Evolutionary conservation across 2,113 vertebrate genomes (phyloP).

Genomic region (Phrynocephalus versicolor): DNA sequence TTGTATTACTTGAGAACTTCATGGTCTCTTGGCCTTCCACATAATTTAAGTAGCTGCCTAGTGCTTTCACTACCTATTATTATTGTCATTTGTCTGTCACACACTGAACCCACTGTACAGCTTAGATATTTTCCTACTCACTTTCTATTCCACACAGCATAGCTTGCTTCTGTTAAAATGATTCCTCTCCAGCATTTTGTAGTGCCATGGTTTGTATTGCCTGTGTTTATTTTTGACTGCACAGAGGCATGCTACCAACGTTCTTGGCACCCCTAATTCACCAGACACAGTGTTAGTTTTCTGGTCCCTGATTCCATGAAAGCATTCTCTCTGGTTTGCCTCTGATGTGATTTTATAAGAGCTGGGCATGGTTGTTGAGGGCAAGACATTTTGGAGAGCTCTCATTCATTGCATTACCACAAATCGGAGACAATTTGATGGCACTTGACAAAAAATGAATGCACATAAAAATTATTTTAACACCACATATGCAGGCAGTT

Average conservation of each 20-base stretch:
- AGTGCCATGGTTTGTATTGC: background rate
- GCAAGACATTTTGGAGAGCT: too few relatives aligned
- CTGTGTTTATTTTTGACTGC: background rate
- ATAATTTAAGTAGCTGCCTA: background rate
- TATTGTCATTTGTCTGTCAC: conserved; percentile 9
- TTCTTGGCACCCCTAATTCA: background rate
- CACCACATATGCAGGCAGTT: too few relatives aligned
- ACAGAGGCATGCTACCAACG: background rate
- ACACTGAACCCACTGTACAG: conserved; percentile 11
- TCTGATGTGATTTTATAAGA: background rate
- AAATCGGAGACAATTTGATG: too few relatives aligned
- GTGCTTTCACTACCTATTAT: conserved; percentile 27
- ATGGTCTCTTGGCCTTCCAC: conserved; percentile 28
- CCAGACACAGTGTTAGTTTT: background rate
- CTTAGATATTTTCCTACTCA: conserved; percentile 15
- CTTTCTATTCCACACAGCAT: background rate
- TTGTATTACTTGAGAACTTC: background rate
- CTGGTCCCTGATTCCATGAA: background rate
- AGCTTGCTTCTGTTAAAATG: conserved; percentile 5
- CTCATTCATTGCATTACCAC: too few relatives aligned
- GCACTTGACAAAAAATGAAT: too few relatives aligned
- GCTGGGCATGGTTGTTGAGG: too few relatives aligned
- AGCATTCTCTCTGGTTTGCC: background rate
- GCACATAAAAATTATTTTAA: too few relatives aligned
- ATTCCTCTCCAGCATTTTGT: background rate